These are phyloP conservation scores for Lerista edwardsae DNA, from an alignment of 2,797 vertebrate species.

Conservation along the genomic window DNA sequence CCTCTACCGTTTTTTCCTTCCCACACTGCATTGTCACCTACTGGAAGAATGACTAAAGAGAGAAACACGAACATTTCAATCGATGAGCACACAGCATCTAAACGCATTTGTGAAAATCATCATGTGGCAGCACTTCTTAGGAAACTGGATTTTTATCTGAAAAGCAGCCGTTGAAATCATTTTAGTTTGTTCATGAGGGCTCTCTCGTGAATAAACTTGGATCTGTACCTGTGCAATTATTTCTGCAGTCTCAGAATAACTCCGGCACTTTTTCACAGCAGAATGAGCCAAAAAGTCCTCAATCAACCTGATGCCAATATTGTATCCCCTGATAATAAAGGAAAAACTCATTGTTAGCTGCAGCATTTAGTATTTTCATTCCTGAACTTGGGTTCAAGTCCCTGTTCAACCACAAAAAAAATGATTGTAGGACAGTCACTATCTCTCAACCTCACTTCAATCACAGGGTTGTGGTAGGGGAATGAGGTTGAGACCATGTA, in stretches of 20 bases:
- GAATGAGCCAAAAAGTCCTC: conserved; percentile 83
- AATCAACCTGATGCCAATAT: conserved; percentile 78
- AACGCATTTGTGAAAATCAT: background rate
- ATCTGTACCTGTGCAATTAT: conserved; percentile 81
- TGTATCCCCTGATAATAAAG: conserved; percentile 74
- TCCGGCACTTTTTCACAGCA: conserved; percentile 78
- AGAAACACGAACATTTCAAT: background rate
- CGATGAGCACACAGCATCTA: background rate
- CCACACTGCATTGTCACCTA: background rate
- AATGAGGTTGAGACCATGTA: no score
- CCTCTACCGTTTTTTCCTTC: background rate
- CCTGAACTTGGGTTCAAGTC: no score
- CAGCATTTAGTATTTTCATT: background rate
- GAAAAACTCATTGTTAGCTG: conserved; percentile 28
- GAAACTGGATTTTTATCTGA: background rate
- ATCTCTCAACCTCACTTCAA: background rate
- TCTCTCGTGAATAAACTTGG: no score
- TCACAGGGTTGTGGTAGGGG: no score
- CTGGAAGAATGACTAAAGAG: background rate
- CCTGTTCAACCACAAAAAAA: no score
- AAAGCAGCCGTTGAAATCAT: background rate
- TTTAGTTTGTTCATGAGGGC: background rate
- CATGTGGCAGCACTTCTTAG: background rate
- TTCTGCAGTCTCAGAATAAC: conserved; percentile 79
- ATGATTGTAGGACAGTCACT: no score